These are phyloP conservation scores for Hydrozoanthus gracilis DNA, from an alignment of 92 coral and sea anemone species.

Conservation along the genomic window DNA sequence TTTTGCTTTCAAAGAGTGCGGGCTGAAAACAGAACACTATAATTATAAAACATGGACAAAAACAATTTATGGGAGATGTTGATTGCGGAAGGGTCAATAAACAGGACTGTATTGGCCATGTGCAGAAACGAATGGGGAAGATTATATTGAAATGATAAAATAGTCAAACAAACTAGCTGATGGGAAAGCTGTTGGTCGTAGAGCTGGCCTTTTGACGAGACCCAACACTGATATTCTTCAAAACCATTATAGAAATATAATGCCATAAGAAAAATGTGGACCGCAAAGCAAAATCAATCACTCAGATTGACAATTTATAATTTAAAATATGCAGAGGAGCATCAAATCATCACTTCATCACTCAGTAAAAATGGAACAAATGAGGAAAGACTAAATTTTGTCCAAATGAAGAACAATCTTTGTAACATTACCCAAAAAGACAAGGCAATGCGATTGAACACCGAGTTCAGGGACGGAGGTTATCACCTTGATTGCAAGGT, in stretches of 20 bases:
- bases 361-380: constrained; percentile 3
- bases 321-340: constrained; percentile 20
- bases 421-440: constrained; percentile 29
- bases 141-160: constrained; percentile 3
- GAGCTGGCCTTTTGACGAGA: constrained; percentile 41
- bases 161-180: constrained; percentile 10
- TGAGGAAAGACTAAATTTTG: constrained; percentile 32
- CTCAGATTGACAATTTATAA: constrained; percentile 16
- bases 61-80: neutral
- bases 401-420: constrained; percentile 25
- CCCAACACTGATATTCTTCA: constrained; percentile 25
- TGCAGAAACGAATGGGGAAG: neutral
- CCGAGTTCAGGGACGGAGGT: neutral
- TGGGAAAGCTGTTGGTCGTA: constrained; percentile 42
- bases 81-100: neutral
- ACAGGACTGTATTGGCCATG: constrained; percentile 7
- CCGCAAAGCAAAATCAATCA: constrained; percentile 29
- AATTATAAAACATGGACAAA: neutral
- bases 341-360: constrained; percentile 46
- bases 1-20: neutral
- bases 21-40: neutral
- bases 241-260: constrained; percentile 44
- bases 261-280: constrained; percentile 39
- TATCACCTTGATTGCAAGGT: neutral
- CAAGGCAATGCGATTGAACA: neutral